A percentile compares a stretch with the other conserved stretches of the same genome.
Conservation (phyloP, 2,888 invertebrate genomes). For the Urechis unicinctus region DNA sequence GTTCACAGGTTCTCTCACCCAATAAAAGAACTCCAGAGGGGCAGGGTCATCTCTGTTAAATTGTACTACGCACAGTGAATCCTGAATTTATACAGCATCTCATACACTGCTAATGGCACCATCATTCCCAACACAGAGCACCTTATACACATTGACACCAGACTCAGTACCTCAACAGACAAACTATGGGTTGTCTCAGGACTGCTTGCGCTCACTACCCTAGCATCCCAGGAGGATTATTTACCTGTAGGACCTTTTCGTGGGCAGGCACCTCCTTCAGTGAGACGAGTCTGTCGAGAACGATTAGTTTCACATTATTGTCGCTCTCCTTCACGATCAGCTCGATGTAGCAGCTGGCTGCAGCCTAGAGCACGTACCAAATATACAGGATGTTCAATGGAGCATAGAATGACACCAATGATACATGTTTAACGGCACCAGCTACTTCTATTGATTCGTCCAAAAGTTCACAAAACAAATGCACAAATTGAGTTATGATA, state of each 20-base stretch:
- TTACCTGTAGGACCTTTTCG: slow-evolving; percentile 69
- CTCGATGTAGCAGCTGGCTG: slow-evolving; percentile 97
- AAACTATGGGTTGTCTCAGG: too few relatives aligned
- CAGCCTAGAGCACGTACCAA: slow-evolving; percentile 59
- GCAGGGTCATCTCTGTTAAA: too few relatives aligned
- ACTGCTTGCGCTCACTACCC: too few relatives aligned
- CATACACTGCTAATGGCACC: too few relatives aligned
- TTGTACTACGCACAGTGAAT: too few relatives aligned
- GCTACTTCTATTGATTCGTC: not conserved
- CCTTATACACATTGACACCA: too few relatives aligned
- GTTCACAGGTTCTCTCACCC: too few relatives aligned
- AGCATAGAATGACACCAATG: not conserved
- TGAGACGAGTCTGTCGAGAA: slow-evolving; percentile 84
- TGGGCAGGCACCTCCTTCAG: slow-evolving; percentile 75
- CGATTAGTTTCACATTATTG: slow-evolving; percentile 98
- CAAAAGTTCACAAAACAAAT: not conserved
- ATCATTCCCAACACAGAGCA: too few relatives aligned
- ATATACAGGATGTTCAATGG: not conserved
- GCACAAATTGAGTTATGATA: slow-evolving; percentile 32
- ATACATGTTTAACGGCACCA: not conserved
- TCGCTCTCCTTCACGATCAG: slow-evolving; percentile 99
- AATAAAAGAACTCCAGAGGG: too few relatives aligned
- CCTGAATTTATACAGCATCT: too few relatives aligned
- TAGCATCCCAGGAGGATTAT: not conserved
- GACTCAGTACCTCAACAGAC: too few relatives aligned